Evolutionary conservation across 2,888 invertebrate genomes (phyloP).

Genomic region (Petrolisthes manimaculis): DNA sequence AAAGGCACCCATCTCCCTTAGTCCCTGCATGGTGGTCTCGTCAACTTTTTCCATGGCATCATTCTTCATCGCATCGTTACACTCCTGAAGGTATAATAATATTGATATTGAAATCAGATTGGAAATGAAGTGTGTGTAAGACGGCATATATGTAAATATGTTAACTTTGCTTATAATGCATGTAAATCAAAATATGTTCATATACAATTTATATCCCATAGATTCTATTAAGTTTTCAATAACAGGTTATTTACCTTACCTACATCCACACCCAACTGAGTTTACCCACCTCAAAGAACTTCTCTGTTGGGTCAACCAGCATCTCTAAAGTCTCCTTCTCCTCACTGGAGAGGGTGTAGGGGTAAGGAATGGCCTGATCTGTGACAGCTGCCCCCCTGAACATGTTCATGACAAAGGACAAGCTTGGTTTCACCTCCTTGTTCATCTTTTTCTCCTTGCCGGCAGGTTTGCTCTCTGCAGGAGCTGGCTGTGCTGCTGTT

Average conservation of each 20-base stretch:
- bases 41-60: conserved; percentile 84
- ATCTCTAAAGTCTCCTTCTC: conserved; percentile 86
- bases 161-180: too few species aligned
- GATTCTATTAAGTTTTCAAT: too few species aligned
- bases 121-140: too few species aligned
- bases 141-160: not conserved
- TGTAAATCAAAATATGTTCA: too few species aligned
- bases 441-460: conserved; percentile 36
- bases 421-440: conserved; percentile 74
- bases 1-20: conserved; percentile 95
- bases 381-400: conserved; percentile 88
- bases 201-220: too few species aligned
- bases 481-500: conserved; percentile 51
- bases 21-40: conserved; percentile 79
- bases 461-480: not conserved
- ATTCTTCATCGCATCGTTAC: conserved; percentile 89
- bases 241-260: too few species aligned
- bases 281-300: conserved; percentile 70
- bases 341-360: conserved; percentile 85
- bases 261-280: too few species aligned
- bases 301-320: conserved; percentile 82
- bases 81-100: conserved; percentile 75
- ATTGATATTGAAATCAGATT: not conserved
- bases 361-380: conserved; percentile 93
- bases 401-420: conserved; percentile 92